phyloP scores from a whole-genome alignment of 2,888 invertebrate genomes.

The Argyresthia goedartella region DNA sequence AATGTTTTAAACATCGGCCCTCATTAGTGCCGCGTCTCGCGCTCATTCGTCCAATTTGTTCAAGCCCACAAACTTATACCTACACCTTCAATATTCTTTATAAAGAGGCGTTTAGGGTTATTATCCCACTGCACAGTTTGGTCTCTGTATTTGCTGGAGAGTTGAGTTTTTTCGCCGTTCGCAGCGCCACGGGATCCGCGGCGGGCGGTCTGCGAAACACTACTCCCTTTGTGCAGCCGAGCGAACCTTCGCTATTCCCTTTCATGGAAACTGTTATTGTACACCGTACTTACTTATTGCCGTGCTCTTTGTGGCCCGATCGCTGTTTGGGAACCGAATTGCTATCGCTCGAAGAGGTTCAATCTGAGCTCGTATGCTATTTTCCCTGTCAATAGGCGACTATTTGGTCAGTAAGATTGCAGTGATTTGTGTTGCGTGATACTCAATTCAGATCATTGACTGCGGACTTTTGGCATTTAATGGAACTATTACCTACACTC shows the following conservation, averaged over 20 bases:
- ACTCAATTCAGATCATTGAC: no score
- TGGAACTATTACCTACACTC: no score
- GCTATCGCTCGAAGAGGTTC: constrained; percentile 30
- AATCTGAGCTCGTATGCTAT: constrained; percentile 15
- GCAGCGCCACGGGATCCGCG: constrained; percentile 34
- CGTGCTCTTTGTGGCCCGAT: constrained; percentile 31
- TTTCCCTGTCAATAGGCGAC: not conserved
- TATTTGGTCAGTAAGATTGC: not conserved
- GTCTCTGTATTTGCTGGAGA: constrained; percentile 25
- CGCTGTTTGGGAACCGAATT: constrained; percentile 30
- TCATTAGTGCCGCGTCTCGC: constrained; percentile 23
- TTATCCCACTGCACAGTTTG: not conserved
- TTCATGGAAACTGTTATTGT: constrained; percentile 50
- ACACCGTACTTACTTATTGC: constrained; percentile 33
- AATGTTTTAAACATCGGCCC: constrained; percentile 35
- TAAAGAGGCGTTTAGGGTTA: not conserved
- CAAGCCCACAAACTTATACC: not conserved
- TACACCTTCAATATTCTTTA: not conserved
- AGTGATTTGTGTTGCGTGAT: not conserved
- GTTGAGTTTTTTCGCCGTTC: constrained; percentile 38
- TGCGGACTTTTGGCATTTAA: no score
- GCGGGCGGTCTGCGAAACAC: constrained; percentile 39
- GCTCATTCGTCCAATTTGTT: constrained; percentile 9
- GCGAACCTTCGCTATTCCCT: constrained; percentile 35
- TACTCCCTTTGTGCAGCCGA: constrained; percentile 37